Base-by-base conservation (phyloP, 2,888 invertebrate species). In the Dryobotodes eremita region DNA sequence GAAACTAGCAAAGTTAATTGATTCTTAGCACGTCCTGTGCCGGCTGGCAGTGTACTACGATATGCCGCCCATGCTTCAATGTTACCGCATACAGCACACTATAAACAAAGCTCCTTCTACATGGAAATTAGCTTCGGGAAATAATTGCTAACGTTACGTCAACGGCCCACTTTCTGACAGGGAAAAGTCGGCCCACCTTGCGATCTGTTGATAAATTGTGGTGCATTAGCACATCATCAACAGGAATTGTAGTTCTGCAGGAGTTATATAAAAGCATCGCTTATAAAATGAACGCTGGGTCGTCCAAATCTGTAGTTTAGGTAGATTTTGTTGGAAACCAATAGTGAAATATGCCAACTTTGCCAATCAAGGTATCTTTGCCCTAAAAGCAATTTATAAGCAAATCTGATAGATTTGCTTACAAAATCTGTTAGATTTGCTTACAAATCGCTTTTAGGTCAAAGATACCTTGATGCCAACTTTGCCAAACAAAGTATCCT, bases 111-210 rank as follows among this genome's bases (percentile, higher is more conserved):
- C 83, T 84, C 66, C 73, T 73, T 76, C 65, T 61, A 87, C 86
- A 86, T 79, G 80, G 75, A 87, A 86, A 90, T 90, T 91, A 89
- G 77, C 89, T 90, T 85, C 82, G 82, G 90, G 85, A 90, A 92
- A 90, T 92, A 91, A 92, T 91, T 85, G 88, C 86, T 26, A 20
- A 62, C 69, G 87, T 92, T 91, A 91, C 89, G 89, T 91, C 89
- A 86, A 75, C 74, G 90, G 83, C 89, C 89, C 71, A 92, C 86
- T 90, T 90, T 85, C 59, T 53, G 77, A 59, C 76, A 53, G 64
- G 76, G 65, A 71, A 71, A 80, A 76, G 61, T 73, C 70, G 68
- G 81, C 65, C 64, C 53, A 73, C 75, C 78, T 71, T 48, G 66
- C 13, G 50, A 31, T 55, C 53, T 50, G 57, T 76, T 71, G 66